Evolutionary conservation across 1,140 invertebrate species (phyloP).

Genomic region (Ceratosolen fusciceps): DNA sequence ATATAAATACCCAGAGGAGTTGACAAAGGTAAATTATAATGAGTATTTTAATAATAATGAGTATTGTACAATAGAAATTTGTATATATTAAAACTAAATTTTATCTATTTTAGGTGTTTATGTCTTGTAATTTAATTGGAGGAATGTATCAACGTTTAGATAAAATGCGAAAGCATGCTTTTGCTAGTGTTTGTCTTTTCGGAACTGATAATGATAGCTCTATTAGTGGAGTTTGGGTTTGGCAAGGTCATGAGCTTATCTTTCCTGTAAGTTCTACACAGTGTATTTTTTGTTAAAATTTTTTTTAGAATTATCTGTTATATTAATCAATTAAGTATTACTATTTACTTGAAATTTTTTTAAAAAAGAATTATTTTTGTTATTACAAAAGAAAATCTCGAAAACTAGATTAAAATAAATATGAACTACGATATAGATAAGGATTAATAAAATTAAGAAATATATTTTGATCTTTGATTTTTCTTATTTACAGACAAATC

Average conservation of each 20-base stretch:
- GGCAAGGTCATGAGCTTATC: conserved; percentile 94
- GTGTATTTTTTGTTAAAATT: no score
- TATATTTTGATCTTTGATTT: no score
- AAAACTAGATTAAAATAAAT: no score
- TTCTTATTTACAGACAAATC: conserved; percentile 79
- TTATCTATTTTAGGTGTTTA: conserved; percentile 66
- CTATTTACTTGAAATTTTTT: no score
- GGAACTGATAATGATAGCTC: conserved; percentile 92
- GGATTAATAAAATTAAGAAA: no score
- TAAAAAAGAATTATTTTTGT: no score
- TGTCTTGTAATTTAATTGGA: conserved; percentile 69
- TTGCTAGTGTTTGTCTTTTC: conserved; percentile 94
- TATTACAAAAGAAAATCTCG: no score
- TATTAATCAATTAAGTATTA: no score
- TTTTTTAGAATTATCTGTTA: no score
- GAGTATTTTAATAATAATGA: no score
- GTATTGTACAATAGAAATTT: conserved; percentile 10
- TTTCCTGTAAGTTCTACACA: conserved; percentile 86
- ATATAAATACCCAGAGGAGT: conserved; percentile 96
- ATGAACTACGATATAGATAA: no score
- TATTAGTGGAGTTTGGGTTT: conserved; percentile 97
- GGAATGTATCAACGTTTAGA: conserved; percentile 98
- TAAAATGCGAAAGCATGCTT: conserved; percentile 96
- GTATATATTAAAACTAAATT: conserved; percentile 13
- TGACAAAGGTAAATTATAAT: conserved; percentile 83